A percentile compares a stretch with the other conserved stretches of the same genome.
phyloP scores from a whole-genome alignment of 2,113 vertebrate species.

The Thunnus thynnus region DNA sequence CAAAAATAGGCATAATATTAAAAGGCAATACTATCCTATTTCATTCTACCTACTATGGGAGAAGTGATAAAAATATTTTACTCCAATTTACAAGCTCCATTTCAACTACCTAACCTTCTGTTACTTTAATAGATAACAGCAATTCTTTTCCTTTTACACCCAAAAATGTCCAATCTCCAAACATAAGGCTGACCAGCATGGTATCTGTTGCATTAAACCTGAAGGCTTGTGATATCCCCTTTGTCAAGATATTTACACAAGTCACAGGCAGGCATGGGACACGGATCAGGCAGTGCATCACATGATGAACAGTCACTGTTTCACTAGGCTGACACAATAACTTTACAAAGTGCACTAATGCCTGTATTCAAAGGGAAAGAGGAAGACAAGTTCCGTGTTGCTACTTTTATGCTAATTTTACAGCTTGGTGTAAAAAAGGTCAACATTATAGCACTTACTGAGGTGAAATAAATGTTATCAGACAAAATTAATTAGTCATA shows the following conservation, averaged over 20 bases:
- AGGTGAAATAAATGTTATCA: neutral
- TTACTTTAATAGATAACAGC: neutral
- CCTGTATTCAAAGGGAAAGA: constrained; percentile 5
- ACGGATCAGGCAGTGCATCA: constrained; percentile 36
- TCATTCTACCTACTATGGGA: neutral
- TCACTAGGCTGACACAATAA: constrained; percentile 1
- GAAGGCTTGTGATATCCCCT: neutral
- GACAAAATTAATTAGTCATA: neutral
- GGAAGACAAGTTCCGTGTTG: neutral
- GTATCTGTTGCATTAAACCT: constrained; percentile 8
- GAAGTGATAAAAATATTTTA: neutral
- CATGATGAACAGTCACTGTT: constrained; percentile 44
- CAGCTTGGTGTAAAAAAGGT: neutral
- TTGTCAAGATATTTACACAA: constrained; percentile 40
- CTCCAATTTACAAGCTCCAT: neutral
- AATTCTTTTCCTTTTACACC: neutral
- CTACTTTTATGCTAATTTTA: neutral
- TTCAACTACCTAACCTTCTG: neutral
- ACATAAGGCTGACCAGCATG: neutral
- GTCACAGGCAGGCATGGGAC: constrained; percentile 11
- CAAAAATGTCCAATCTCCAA: neutral
- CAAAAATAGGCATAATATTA: constrained; percentile 2
- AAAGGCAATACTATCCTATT: neutral
- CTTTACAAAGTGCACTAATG: neutral
- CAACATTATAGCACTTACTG: neutral